These are phyloP conservation scores for Zosterops lateralis DNA, from an alignment of 2,113 vertebrate species.

Conservation along the genomic window DNA sequence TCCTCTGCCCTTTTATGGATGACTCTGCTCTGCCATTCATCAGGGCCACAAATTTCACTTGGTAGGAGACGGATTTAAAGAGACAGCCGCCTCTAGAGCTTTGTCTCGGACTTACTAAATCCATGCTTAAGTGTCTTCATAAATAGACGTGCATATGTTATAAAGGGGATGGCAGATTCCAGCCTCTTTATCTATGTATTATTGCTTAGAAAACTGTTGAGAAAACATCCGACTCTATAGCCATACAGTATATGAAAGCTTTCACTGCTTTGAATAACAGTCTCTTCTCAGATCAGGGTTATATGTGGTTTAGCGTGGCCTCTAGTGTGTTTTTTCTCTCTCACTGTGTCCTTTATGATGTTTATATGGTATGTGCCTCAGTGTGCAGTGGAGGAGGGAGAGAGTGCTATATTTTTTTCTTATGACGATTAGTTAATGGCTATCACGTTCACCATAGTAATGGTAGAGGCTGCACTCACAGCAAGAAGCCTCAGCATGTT, in stretches of 20 bases:
- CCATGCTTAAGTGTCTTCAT: slow-evolving; percentile 66
- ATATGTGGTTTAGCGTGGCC: slow-evolving; percentile 11
- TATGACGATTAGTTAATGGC: slow-evolving; percentile 46
- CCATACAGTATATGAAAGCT: slow-evolving; percentile 20
- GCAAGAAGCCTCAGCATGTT: neutral
- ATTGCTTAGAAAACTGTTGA: slow-evolving; percentile 50
- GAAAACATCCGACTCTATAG: neutral
- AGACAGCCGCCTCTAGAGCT: slow-evolving; percentile 74
- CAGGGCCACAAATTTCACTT: slow-evolving; percentile 79
- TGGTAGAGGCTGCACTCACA: neutral
- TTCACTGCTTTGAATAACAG: slow-evolving; percentile 44
- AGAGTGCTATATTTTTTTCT: neutral
- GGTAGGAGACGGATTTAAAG: slow-evolving; percentile 80
- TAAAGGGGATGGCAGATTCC: slow-evolving; percentile 42
- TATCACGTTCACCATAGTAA: neutral
- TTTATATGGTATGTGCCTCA: neutral
- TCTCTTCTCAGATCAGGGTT: neutral
- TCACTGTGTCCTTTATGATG: neutral
- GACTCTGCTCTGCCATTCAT: slow-evolving; percentile 80
- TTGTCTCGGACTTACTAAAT: slow-evolving; percentile 71
- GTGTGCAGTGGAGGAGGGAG: slow-evolving; percentile 2
- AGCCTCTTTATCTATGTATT: slow-evolving; percentile 49
- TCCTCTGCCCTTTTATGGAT: slow-evolving; percentile 83
- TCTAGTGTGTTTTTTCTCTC: slow-evolving; percentile 45
- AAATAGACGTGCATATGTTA: slow-evolving; percentile 59